Conservation (phyloP, 2,888 invertebrate species). For the Formica aserva region DNA sequence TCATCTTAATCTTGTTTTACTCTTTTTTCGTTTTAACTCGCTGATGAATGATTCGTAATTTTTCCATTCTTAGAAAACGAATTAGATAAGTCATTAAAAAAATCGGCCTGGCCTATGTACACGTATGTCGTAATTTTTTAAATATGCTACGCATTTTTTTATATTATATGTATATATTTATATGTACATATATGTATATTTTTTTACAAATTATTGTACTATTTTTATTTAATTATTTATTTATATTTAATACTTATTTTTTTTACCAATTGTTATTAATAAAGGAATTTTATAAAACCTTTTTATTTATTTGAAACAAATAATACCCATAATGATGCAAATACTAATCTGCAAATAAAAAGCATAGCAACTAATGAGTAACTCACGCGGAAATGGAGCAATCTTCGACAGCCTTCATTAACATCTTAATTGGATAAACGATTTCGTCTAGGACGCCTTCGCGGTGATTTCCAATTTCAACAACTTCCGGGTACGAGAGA, state of each 20-base stretch:
- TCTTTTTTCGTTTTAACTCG: constrained; percentile 1
- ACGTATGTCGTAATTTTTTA: not conserved
- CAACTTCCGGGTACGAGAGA: constrained; percentile 41
- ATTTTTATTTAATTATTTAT: not conserved
- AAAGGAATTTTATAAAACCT: not conserved
- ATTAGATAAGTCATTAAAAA: not conserved
- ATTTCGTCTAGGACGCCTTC: constrained; percentile 64
- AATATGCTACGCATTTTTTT: not conserved
- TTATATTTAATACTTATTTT: not conserved
- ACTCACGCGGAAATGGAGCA: constrained; percentile 12
- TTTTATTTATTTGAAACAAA: not conserved
- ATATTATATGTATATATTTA: too few species aligned
- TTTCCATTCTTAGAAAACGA: not conserved
- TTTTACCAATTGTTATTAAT: not conserved
- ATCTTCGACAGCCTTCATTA: constrained; percentile 47
- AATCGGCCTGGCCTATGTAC: not conserved
- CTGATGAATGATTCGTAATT: not conserved
- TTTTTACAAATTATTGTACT: not conserved
- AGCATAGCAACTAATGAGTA: not conserved
- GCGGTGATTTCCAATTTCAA: constrained; percentile 62
- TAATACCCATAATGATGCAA: not conserved
- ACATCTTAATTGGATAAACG: constrained; percentile 65
- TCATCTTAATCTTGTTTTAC: constrained; percentile 48
- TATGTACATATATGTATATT: too few species aligned
- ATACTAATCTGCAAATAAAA: not conserved